These are phyloP conservation scores for Trinorchestia longiramus DNA, from an alignment of 1,140 invertebrate genomes.

Conservation along the genomic window DNA sequence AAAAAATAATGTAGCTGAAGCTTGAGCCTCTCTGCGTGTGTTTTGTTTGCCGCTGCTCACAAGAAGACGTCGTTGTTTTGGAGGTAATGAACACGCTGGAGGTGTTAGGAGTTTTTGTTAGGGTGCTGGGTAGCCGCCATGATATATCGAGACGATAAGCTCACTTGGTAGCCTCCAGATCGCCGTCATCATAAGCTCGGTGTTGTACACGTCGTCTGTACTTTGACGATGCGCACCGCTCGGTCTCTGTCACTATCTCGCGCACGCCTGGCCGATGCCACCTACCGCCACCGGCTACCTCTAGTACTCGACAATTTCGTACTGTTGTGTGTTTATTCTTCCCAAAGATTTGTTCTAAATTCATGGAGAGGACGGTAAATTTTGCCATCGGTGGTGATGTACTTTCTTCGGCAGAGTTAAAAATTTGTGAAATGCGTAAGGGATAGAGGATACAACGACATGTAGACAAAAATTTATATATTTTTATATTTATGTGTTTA, in stretches of 20 bases:
- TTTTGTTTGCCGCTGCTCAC: background rate
- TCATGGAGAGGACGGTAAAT: background rate
- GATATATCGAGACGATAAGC: slow-evolving; percentile 28
- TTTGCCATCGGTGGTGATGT: background rate
- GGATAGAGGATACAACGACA: background rate
- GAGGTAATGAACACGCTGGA: slow-evolving; percentile 32
- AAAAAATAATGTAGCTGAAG: background rate
- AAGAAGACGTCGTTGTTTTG: background rate
- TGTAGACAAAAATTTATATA: too few relatives aligned
- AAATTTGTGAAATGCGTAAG: background rate
- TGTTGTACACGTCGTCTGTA: background rate
- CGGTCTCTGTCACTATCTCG: background rate
- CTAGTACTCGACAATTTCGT: background rate
- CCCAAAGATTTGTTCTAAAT: background rate
- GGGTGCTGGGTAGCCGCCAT: background rate
- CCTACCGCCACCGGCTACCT: background rate
- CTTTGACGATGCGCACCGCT: background rate
- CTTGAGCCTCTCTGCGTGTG: background rate
- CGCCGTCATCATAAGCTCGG: slow-evolving; percentile 19
- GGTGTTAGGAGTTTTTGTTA: slow-evolving; percentile 40
- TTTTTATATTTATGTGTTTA: background rate
- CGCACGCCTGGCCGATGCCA: background rate
- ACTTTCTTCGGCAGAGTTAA: background rate
- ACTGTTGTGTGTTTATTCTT: background rate
- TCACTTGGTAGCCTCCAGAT: slow-evolving; percentile 7